Base-by-base conservation (phyloP, 1,140 invertebrate species). In the Globodera rostochiensis region DNA sequence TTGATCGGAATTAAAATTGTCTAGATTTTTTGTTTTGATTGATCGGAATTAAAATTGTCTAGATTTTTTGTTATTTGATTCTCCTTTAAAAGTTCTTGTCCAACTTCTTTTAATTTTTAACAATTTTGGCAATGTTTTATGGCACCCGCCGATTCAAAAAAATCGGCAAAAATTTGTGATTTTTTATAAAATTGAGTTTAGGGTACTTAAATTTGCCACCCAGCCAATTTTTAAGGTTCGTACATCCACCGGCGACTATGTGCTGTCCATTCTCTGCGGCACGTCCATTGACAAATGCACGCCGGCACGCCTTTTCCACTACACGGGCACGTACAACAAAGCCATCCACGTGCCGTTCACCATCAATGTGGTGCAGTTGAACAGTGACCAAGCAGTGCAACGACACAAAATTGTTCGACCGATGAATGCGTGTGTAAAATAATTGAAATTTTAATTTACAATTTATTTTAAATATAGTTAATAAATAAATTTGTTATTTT, bases 271-370 rank as follows among this genome's bases (percentile, higher is more conserved):
- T 47, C 46, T 86, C 15, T 87, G 85, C 77, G 85, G 85, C n/a
- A 87, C 84, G 25, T 80, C 64, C 50, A 47, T 76, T 19, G 84
- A 82, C 46, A 80, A 83, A 6, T 87, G 86, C 66, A 88, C 85
- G 46, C 36, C 80, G 13, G 36, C 79, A 8, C 80, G 81, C 60
- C 82, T 86, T 73, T 82, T 87, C 46, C 79, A 81, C 36, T 87
- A 84, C 79, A 74, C 88, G 45, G 86, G 86, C 36, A 87, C 86
- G 15, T 86, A 85, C 60, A 87, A 86, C 74, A 81, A 85, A 6
- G 80, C 73, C 15, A 64, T 84, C 36, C 70, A 87, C 47, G 74
- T 86, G 80, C 86, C 88, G 2, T 85, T 87, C 69, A 77, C 90
- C 64, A 87, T 87, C 60, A 53, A 87, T 79, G 77, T 87, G n/a